These are phyloP conservation scores for Prenolepis imparis DNA, from an alignment of 2,888 invertebrate species.

Conservation along the genomic window DNA sequence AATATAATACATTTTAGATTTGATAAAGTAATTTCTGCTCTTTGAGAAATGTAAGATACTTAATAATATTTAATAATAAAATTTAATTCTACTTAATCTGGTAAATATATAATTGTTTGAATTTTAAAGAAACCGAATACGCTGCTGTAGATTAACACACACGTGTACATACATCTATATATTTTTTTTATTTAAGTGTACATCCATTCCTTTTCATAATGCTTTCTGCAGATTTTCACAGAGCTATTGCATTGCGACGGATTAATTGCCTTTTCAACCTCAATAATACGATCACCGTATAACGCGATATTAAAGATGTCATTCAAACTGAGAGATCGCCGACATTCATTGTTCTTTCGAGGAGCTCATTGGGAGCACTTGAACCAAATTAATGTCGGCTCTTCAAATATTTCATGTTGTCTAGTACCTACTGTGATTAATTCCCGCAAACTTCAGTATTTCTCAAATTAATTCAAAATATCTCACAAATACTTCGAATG, in stretches of 20 bases:
- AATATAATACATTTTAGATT: background rate
- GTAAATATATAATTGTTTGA: background rate
- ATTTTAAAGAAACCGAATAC: background rate
- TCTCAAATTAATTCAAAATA: conserved; percentile 7
- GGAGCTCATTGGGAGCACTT: conserved; percentile 32
- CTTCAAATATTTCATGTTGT: background rate
- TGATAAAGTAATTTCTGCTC: background rate
- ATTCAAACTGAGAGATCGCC: conserved; percentile 38
- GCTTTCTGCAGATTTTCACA: background rate
- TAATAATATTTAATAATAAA: background rate
- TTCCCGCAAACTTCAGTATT: conserved; percentile 9
- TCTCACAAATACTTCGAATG: background rate
- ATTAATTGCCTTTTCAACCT: conserved; percentile 34
- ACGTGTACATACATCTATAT: background rate
- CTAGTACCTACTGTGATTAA: conserved; percentile 5
- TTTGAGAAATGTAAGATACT: background rate
- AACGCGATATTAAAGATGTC: conserved; percentile 49
- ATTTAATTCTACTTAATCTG: background rate
- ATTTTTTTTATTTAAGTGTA: background rate
- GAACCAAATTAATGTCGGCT: conserved; percentile 36
- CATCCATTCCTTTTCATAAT: background rate
- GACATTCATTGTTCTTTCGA: conserved; percentile 49
- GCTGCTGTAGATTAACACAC: background rate
- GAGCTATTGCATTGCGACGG: background rate
- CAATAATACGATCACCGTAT: conserved; percentile 43